Evolutionary conservation across 2,113 vertebrate genomes (phyloP).

Genomic region (Sciurus niger): DNA sequence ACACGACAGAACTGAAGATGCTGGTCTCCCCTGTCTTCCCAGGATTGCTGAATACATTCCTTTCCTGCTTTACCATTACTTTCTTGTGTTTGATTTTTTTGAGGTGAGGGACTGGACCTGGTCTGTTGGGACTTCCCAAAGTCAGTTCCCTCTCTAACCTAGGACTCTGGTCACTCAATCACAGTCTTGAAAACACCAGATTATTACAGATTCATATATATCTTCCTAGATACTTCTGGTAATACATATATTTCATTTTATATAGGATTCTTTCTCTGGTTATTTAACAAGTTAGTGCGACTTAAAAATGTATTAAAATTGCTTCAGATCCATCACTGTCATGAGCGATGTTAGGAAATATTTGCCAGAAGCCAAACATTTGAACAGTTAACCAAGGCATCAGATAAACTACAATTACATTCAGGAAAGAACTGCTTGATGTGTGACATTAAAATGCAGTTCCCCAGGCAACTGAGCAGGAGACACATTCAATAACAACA

Average conservation of each 20-base stretch:
- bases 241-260: conserved; percentile 62
- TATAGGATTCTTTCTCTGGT: conserved; percentile 54
- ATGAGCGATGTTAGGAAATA: conserved; percentile 64
- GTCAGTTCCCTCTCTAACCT: background rate
- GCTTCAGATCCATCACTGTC: conserved; percentile 71
- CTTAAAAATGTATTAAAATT: conserved; percentile 68
- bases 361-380: conserved; percentile 78
- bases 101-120: background rate
- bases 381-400: conserved; percentile 71
- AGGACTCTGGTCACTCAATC: background rate
- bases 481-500: conserved; percentile 59
- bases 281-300: conserved; percentile 69
- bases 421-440: conserved; percentile 65
- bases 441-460: conserved; percentile 76
- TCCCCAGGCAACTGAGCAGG: conserved; percentile 74
- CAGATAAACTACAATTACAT: conserved; percentile 80
- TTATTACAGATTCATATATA: background rate
- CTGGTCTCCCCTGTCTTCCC: background rate
- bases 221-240: conserved; percentile 8
- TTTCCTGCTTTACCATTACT: background rate
- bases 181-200: background rate
- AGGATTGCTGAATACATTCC: background rate
- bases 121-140: background rate
- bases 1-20: background rate
- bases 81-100: background rate